phyloP scores from a whole-genome alignment of 1,140 invertebrate species.

The Megalopta genalis region DNA sequence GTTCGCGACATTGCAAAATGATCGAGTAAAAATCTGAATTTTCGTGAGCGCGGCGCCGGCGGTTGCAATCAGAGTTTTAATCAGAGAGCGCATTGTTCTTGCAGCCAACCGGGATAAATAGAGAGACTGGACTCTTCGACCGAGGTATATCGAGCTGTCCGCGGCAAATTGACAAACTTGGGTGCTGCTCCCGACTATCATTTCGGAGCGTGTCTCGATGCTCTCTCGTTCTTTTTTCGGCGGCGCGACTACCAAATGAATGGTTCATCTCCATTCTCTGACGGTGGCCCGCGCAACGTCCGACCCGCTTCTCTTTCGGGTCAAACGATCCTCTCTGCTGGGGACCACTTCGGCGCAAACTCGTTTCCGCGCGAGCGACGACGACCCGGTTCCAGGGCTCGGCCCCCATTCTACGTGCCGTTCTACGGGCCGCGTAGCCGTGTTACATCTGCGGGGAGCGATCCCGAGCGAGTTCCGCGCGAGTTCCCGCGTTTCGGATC shows the following conservation, averaged over 20 bases:
- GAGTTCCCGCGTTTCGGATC: slow-evolving; percentile 57
- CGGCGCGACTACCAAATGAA: slow-evolving; percentile 54
- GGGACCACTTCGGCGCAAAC: slow-evolving; percentile 49
- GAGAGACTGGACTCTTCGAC: not conserved
- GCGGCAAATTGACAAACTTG: slow-evolving; percentile 53
- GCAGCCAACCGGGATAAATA: not conserved
- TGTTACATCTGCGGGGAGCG: slow-evolving; percentile 45
- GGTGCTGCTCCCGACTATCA: slow-evolving; percentile 7
- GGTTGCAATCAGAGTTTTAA: too few species aligned
- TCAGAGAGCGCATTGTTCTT: not conserved
- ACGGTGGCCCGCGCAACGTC: slow-evolving; percentile 25
- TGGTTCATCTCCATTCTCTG: slow-evolving; percentile 45
- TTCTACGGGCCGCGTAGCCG: slow-evolving; percentile 35
- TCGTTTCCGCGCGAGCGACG: slow-evolving; percentile 57
- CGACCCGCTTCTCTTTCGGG: slow-evolving; percentile 55
- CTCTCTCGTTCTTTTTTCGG: not conserved
- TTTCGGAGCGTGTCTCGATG: slow-evolving; percentile 11
- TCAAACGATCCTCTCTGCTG: slow-evolving; percentile 55
- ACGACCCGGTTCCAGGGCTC: slow-evolving; percentile 50
- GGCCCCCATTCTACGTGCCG: not conserved
- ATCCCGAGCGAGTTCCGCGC: slow-evolving; percentile 54
- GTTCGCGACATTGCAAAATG: too few species aligned
- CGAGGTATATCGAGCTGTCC: not conserved
- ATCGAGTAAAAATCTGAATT: too few species aligned
- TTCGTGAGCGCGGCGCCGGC: too few species aligned